Conservation (phyloP, 2,888 invertebrate species). For the Drosophila buzzatii region DNA sequence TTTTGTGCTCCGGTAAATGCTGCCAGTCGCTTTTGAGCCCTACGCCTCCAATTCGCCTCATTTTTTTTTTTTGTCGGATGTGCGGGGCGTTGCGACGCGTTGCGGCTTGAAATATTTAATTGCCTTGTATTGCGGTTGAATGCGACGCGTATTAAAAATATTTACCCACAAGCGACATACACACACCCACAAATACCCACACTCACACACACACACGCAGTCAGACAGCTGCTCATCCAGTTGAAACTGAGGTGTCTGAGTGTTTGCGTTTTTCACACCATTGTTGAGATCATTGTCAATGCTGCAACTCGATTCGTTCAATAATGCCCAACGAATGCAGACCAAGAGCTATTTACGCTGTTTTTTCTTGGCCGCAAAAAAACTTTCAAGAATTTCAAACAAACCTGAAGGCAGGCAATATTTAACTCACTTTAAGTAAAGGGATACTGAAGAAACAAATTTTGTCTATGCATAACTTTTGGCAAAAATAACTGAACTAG, state of each 20-base stretch:
- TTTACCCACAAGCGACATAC: constrained; percentile 65
- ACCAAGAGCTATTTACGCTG: constrained; percentile 22
- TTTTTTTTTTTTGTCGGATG: constrained; percentile 35
- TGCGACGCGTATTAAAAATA: constrained; percentile 81
- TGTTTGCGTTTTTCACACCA: constrained; percentile 67
- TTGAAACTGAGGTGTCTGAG: constrained; percentile 67
- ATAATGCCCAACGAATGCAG: not conserved
- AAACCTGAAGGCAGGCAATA: not conserved
- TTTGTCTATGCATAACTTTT: too few species aligned
- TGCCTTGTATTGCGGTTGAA: constrained; percentile 84
- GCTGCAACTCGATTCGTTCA: constrained; percentile 16
- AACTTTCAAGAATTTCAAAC: constrained; percentile 1
- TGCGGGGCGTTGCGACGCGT: constrained; percentile 38
- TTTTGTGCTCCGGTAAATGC: constrained; percentile 54
- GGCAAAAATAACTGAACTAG: not conserved
- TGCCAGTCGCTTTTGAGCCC: constrained; percentile 50
- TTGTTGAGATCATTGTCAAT: constrained; percentile 35
- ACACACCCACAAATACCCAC: constrained; percentile 25
- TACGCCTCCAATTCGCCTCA: constrained; percentile 8
- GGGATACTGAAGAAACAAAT: not conserved
- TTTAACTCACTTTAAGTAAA: not conserved
- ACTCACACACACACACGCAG: not conserved
- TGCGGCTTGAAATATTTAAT: constrained; percentile 82
- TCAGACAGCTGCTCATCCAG: constrained; percentile 46
- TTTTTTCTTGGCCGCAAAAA: constrained; percentile 14